Percentiles rank a stretch among this genome's conserved stretches.
Conservation (phyloP, 2,888 invertebrate genomes). For the Omphaloscelis lunosa region DNA sequence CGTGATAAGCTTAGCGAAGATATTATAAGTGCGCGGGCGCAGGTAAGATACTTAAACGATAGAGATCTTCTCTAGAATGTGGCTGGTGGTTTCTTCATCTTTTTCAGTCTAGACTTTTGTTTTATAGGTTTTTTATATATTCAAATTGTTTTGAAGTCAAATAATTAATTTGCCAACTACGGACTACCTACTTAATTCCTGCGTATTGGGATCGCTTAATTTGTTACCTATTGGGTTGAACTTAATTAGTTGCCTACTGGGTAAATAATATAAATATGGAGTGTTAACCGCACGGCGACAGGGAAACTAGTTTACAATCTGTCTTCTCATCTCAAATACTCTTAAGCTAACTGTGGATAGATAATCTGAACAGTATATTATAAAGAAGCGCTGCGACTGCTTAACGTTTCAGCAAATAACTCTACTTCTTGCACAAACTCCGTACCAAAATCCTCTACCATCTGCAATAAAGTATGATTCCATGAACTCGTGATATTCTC, state of each 20-base stretch:
- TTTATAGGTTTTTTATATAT: no score
- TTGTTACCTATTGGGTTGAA: background rate
- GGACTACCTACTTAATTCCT: background rate
- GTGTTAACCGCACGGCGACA: slow-evolving; percentile 3
- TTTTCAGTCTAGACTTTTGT: background rate
- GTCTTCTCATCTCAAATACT: background rate
- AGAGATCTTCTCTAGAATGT: background rate
- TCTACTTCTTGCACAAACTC: background rate
- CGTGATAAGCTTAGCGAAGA: background rate
- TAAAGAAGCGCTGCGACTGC: background rate
- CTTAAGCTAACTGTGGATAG: background rate
- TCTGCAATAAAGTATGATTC: slow-evolving; percentile 26
- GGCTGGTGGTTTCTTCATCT: background rate
- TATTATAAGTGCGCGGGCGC: background rate
- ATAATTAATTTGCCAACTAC: background rate
- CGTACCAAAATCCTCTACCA: background rate
- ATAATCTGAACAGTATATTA: background rate
- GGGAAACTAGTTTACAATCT: background rate
- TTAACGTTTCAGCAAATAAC: background rate
- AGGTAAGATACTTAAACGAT: background rate
- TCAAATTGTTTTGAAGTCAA: no score
- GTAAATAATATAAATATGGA: slow-evolving; percentile 13
- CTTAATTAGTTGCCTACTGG: no score
- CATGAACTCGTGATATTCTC: slow-evolving; percentile 49
- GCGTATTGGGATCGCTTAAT: background rate